Evolutionary conservation across 1,140 invertebrate genomes (phyloP).

Genomic region (Drosophila takahashii): DNA sequence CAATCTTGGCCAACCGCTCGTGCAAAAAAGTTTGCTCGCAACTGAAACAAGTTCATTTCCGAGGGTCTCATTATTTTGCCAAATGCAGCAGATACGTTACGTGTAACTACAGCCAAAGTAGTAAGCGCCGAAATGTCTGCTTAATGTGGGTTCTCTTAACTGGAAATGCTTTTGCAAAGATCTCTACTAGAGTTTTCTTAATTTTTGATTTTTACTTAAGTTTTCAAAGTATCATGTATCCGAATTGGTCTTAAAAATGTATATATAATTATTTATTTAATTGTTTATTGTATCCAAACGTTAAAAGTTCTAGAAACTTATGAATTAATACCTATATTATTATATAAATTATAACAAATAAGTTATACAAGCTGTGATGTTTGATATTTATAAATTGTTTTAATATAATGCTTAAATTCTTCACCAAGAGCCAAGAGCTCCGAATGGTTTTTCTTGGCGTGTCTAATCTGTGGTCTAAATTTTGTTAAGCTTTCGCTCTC

Average conservation of each 20-base stretch:
- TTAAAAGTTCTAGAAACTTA: too few species aligned
- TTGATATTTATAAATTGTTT: too few species aligned
- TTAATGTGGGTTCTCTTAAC: not conserved
- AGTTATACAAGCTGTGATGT: too few species aligned
- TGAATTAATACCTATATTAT: too few species aligned
- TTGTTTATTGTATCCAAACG: too few species aligned
- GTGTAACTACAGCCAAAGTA: not conserved
- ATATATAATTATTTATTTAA: too few species aligned
- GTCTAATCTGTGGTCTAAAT: slow-evolving; percentile 67
- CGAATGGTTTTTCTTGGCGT: slow-evolving; percentile 24
- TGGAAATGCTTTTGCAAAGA: not conserved
- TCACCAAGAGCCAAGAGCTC: slow-evolving; percentile 26
- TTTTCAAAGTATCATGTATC: too few species aligned
- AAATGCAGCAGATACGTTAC: slow-evolving; percentile 30
- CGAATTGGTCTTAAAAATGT: too few species aligned
- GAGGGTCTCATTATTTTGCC: slow-evolving; percentile 62
- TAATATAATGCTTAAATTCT: not conserved
- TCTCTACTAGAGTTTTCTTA: not conserved
- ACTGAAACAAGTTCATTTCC: slow-evolving; percentile 73
- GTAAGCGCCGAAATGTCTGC: not conserved
- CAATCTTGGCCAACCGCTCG: slow-evolving; percentile 74
- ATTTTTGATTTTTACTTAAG: too few species aligned
- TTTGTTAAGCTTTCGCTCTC: slow-evolving; percentile 77
- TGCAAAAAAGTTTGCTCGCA: slow-evolving; percentile 62
- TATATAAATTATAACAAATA: too few species aligned